phyloP scores from a whole-genome alignment of 2,888 invertebrate species.

The Epirrhoe alternata region DNA sequence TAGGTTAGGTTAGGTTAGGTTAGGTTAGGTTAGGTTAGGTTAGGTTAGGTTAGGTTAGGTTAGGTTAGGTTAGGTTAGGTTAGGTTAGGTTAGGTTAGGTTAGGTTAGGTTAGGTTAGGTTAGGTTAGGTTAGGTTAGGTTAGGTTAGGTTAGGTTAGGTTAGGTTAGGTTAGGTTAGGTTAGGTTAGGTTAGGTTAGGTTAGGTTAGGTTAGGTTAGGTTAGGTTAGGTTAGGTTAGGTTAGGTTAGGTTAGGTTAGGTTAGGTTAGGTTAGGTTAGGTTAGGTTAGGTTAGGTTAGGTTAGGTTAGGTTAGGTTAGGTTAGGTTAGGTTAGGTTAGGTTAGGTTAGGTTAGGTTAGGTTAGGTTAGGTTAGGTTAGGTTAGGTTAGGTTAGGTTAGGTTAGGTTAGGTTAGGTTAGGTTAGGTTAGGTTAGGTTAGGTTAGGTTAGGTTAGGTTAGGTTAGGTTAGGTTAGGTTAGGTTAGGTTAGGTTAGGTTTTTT shows the following conservation, averaged over 20 bases:
- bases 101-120: too few relatives aligned
- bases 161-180: constrained; percentile 28
- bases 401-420: constrained; percentile 33
- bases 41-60: too few relatives aligned
- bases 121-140: too few relatives aligned
- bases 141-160: constrained; percentile 34
- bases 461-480: too few relatives aligned
- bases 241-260: constrained; percentile 39
- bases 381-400: constrained; percentile 28
- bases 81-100: too few relatives aligned
- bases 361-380: constrained; percentile 37
- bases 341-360: constrained; percentile 40
- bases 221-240: constrained; percentile 39
- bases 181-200: constrained; percentile 40
- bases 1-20: too few relatives aligned
- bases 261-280: constrained; percentile 38
- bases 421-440: constrained; percentile 35
- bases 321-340: constrained; percentile 40
- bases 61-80: too few relatives aligned
- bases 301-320: constrained; percentile 40
- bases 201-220: constrained; percentile 42
- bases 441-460: too few relatives aligned
- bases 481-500: too few relatives aligned
- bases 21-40: too few relatives aligned
- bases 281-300: constrained; percentile 38